Evolutionary conservation across 1,140 invertebrate species (phyloP), one percentile per base, ranked within the genome.

Genomic region (Venustaconcha ellipsiformis): DNA sequence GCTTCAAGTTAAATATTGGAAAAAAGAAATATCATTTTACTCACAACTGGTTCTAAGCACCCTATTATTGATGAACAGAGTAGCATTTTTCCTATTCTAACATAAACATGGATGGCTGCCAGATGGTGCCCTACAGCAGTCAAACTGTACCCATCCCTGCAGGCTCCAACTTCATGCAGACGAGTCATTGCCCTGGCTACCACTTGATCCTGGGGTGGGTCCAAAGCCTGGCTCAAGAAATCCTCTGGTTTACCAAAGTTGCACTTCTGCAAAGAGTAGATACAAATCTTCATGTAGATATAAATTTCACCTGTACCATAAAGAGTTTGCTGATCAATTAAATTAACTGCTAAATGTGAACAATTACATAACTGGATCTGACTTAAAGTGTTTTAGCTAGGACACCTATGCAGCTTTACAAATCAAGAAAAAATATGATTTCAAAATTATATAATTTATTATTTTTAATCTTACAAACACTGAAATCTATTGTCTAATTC

Each of bases 11-110:
- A 66, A 66, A 18, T 30, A 66, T 17, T 66, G 15, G n/a, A 63
- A 57, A 64, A 23, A 69, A 37, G 37, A 48, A n/a, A 73, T 37
- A 37, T 60, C 48, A 23, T 14, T 23, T 23, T 60, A 78, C 84
- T 82, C 77, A 88, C 86, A 70, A 87, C 82, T 72, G 84, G 87
- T 63, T 89, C 86, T 20, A 89, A 70, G 72, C 88, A 89, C 20
- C 87, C 87, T 79, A 89, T 84, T 17, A 89, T 80, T 14, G 87
- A 85, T 60, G 79, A 86, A 81, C 83, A 94, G 14, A 99, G 94
- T 55, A 99, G 90, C 93, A 99, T 98, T 92, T 99, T 99, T 1
- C 97, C 98, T 74, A 99, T 93, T 0, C 94, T 93, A 59, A 99
- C 94, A 88, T 99, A 96, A 14, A 99, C 96, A 4, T 98, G 98